These are phyloP conservation scores for Pygoscelis antarcticus DNA, from an alignment of 2,113 vertebrate species.

Conservation along the genomic window DNA sequence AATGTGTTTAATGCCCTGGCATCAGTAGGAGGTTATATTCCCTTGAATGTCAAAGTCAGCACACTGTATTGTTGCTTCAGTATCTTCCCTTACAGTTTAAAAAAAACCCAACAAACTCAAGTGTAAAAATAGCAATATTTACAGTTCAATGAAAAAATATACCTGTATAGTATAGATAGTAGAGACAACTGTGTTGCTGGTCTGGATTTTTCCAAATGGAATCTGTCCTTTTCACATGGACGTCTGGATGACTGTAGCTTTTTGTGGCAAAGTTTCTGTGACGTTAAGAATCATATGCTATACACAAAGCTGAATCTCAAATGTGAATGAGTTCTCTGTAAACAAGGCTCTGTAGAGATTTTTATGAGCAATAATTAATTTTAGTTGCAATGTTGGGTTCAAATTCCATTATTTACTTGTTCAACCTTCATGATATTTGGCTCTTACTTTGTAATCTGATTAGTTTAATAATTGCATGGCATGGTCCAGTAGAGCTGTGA, in stretches of 20 bases:
- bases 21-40: background rate
- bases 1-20: background rate
- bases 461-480: slow-evolving; percentile 51
- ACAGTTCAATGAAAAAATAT: slow-evolving; percentile 36
- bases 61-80: slow-evolving; percentile 1
- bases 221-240: slow-evolving; percentile 12
- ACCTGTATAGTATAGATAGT: slow-evolving; percentile 45
- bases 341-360: slow-evolving; percentile 51
- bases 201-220: slow-evolving; percentile 37
- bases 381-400: slow-evolving; percentile 45
- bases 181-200: slow-evolving; percentile 30
- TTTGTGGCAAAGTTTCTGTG: slow-evolving; percentile 64
- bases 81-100: slow-evolving; percentile 2
- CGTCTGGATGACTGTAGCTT: slow-evolving; percentile 35
- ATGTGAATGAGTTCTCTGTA: slow-evolving; percentile 43
- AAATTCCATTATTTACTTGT: slow-evolving; percentile 20
- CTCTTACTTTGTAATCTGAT: slow-evolving; percentile 15
- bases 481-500: slow-evolving; percentile 9
- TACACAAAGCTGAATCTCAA: slow-evolving; percentile 53
- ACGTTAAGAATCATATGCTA: background rate
- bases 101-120: background rate
- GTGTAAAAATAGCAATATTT: slow-evolving; percentile 60
- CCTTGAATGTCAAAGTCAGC: background rate
- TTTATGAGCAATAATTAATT: slow-evolving; percentile 63
- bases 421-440: slow-evolving; percentile 1